Evolutionary conservation across 2,113 vertebrate genomes (phyloP).

Genomic region (Zosterops borbonicus): DNA sequence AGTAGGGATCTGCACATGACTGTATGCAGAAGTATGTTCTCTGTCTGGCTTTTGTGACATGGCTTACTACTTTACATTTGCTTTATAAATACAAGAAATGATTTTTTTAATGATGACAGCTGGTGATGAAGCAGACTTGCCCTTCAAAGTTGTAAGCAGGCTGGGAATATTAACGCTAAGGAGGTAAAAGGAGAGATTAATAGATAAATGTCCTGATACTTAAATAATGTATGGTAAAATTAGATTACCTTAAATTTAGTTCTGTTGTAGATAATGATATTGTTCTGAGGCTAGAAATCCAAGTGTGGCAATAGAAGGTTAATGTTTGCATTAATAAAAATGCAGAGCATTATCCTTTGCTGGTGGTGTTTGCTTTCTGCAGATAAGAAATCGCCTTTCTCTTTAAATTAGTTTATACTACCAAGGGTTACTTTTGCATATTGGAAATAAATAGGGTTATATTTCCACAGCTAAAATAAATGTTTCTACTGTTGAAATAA

Average conservation of each 20-base stretch:
- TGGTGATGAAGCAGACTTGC: conserved; percentile 38
- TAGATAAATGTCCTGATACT: neutral
- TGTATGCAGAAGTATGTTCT: neutral
- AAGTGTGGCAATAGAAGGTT: neutral
- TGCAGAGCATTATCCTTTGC: conserved; percentile 23
- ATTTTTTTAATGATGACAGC: conserved; percentile 5
- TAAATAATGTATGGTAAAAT: neutral
- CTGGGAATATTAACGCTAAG: neutral
- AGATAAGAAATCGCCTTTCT: conserved; percentile 55
- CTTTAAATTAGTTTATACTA: conserved; percentile 16
- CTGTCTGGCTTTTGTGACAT: neutral
- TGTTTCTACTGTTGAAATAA: conserved; percentile 46
- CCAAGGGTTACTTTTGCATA: conserved; percentile 6
- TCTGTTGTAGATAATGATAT: neutral
- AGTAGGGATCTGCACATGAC: neutral
- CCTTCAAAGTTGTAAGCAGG: conserved; percentile 24
- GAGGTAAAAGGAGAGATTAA: conserved; percentile 13
- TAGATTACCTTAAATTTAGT: conserved; percentile 32
- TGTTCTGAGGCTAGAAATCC: conserved; percentile 23
- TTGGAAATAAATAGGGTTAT: conserved; percentile 62
- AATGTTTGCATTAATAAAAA: conserved; percentile 31
- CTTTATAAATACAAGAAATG: neutral
- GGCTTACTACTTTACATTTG: neutral
- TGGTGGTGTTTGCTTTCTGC: conserved; percentile 8
- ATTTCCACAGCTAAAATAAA: conserved; percentile 48